phyloP scores from a whole-genome alignment of 2,888 invertebrate genomes.

The Papilio elwesi region DNA sequence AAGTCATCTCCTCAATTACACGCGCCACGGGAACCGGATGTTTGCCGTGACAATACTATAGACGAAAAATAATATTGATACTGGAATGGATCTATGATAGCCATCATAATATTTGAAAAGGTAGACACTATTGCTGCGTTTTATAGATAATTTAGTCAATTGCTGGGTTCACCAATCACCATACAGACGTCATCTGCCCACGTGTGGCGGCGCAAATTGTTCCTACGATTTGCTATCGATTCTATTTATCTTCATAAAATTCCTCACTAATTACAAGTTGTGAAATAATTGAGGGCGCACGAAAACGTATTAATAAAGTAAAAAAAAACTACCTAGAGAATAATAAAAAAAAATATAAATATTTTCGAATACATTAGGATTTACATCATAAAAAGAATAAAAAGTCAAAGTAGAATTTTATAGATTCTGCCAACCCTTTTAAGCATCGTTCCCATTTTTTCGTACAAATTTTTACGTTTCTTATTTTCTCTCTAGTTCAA shows the following conservation, averaged over 20 bases:
- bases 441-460: too few relatives aligned
- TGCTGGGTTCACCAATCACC: slow-evolving; percentile 57
- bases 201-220: slow-evolving; percentile 34
- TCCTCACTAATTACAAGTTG: too few relatives aligned
- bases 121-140: slow-evolving; percentile 41
- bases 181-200: slow-evolving; percentile 55
- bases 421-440: too few relatives aligned
- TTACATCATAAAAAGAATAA: too few relatives aligned
- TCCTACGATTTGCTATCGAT: not conserved
- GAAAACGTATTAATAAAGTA: too few relatives aligned
- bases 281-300: not conserved
- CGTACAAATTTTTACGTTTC: too few relatives aligned
- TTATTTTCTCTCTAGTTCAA: too few relatives aligned
- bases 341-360: too few relatives aligned
- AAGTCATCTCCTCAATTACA: slow-evolving; percentile 31
- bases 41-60: slow-evolving; percentile 29
- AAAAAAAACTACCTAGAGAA: too few relatives aligned
- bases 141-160: slow-evolving; percentile 56
- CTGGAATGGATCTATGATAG: slow-evolving; percentile 27
- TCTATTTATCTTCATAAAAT: not conserved
- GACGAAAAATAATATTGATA: slow-evolving; percentile 47
- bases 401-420: too few relatives aligned
- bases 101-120: slow-evolving; percentile 37
- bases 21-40: slow-evolving; percentile 35
- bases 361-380: too few relatives aligned